Evolutionary conservation across 1,140 invertebrate species (phyloP), one percentile per base, ranked within the genome.

Genomic region (Piezodorus guildinii): DNA sequence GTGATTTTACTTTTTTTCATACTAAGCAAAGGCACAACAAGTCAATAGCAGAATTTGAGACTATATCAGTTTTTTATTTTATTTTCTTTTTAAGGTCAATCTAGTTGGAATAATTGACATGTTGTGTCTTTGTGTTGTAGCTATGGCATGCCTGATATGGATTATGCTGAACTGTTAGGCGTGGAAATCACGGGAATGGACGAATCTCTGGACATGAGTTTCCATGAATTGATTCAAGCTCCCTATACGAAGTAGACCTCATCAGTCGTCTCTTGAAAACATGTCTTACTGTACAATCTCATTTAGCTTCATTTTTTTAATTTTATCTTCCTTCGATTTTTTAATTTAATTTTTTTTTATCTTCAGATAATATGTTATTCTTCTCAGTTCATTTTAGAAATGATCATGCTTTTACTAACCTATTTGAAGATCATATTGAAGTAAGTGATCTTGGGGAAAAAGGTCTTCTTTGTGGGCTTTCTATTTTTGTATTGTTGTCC

Each of bases 41-140:
- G 62, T 63, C 62, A 63, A 63, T 63, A 63, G 49, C 62, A 63
- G 19, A 49, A 21, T 25, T 59, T 59, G 34, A 60, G 39, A 60
- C 59, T 27, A 15, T 23, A 45, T 4, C 8, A 43, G 4, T 62
- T 19, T n/a, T n/a, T n/a, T n/a, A n/a, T n/a, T n/a, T n/a, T n/a
- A n/a, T n/a, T n/a, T n/a, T n/a, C n/a, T 3, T 46, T n/a, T 62
- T 62, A 30, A 21, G 21, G 16, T 62, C 23, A 45, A 25, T 49
- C 3, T 19, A 17, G 8, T 27, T 30, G 19, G 44, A 19, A 19
- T 62, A 62, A 49, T 45, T 27, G 39, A 27, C 60, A 17, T 43
- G 62, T 63, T 63, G 62, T 63, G 62, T 63, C 49, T 63, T 45
- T 63, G 60, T 63, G 46, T 63, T 52, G 49, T 54, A 30, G 44